Evolutionary conservation across 2,888 invertebrate genomes (phyloP).

Genomic region (Alloscopus bannaensis): DNA sequence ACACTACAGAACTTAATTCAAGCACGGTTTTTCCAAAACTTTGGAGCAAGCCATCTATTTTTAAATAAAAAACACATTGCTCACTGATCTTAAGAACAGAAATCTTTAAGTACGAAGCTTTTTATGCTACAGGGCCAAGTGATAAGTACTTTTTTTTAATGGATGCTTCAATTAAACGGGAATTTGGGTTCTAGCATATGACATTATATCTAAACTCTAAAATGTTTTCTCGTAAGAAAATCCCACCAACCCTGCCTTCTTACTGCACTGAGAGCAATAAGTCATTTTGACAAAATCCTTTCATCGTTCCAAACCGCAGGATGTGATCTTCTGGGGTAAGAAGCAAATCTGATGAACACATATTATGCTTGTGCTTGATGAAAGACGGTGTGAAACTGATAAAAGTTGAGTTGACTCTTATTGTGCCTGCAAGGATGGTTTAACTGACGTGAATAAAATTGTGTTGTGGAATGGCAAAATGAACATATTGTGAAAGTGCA

Average conservation of each 20-base stretch:
- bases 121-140: no score
- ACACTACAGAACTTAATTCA: no score
- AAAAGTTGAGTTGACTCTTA: slow-evolving; percentile 18
- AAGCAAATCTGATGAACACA: slow-evolving; percentile 8
- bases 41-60: slow-evolving; percentile 6
- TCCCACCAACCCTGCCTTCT: no score
- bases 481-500: neutral
- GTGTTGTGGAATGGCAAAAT: neutral
- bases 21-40: no score
- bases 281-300: slow-evolving; percentile 29
- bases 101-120: no score
- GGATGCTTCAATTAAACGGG: slow-evolving; percentile 20
- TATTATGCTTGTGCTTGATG: slow-evolving; percentile 15
- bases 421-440: neutral
- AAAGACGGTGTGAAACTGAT: slow-evolving; percentile 6
- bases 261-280: neutral
- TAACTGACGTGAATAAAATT: slow-evolving; percentile 1
- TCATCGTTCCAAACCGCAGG: slow-evolving; percentile 14
- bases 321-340: slow-evolving; percentile 16
- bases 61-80: slow-evolving; percentile 15
- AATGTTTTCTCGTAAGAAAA: slow-evolving; percentile 8
- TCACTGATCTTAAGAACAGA: no score
- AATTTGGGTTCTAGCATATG: slow-evolving; percentile 12
- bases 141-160: no score
- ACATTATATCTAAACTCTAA: neutral